These are phyloP conservation scores for Vannuccia rotundouncinata DNA, from an alignment of 2,888 invertebrate genomes.

Conservation along the genomic window DNA sequence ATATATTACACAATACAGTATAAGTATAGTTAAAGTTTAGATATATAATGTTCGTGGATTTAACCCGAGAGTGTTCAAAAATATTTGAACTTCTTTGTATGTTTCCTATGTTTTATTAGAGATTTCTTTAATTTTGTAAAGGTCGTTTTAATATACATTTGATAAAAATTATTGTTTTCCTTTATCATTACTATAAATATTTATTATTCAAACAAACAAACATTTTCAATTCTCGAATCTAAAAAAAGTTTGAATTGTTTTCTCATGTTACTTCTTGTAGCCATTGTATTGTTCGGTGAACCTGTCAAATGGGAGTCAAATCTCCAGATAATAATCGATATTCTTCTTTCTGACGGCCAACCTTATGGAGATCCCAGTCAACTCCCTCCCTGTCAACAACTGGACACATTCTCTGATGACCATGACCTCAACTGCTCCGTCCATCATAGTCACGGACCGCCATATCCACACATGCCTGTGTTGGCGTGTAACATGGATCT, in stretches of 20 bases:
- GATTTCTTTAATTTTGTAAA: too few species aligned
- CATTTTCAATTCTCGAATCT: neutral
- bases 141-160: neutral
- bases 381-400: slow-evolving; percentile 43
- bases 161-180: neutral
- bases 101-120: too few species aligned
- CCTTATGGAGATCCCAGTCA: slow-evolving; percentile 49
- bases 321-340: slow-evolving; percentile 63
- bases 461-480: slow-evolving; percentile 64
- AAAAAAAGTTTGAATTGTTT: neutral
- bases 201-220: neutral
- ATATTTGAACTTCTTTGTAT: too few species aligned
- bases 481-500: slow-evolving; percentile 66
- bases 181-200: neutral
- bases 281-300: slow-evolving; percentile 64
- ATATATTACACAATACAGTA: too few species aligned
- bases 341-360: slow-evolving; percentile 62
- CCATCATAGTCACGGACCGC: slow-evolving; percentile 8
- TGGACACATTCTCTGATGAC: slow-evolving; percentile 39
- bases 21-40: too few species aligned
- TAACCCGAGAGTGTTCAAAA: too few species aligned
- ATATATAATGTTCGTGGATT: too few species aligned
- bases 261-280: slow-evolving; percentile 46
- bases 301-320: slow-evolving; percentile 65
- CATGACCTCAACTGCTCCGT: neutral